These are phyloP conservation scores for Grus americana DNA, from an alignment of 2,113 vertebrate genomes.

Conservation along the genomic window DNA sequence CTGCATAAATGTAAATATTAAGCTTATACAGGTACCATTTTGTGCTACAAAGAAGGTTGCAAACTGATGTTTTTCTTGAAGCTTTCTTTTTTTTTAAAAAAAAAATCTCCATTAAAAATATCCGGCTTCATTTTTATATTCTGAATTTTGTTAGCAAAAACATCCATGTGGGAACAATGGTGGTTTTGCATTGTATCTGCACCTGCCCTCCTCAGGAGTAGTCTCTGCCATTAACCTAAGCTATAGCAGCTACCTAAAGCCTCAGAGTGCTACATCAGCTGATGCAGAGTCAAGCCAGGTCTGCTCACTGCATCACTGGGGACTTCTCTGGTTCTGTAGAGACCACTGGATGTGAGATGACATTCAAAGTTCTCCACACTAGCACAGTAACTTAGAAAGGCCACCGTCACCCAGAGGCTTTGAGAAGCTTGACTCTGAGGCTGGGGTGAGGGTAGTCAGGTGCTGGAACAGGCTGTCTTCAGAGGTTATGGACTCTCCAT, in stretches of 20 bases:
- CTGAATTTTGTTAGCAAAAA: neutral
- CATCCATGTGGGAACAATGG: accelerated
- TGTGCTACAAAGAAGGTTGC: neutral
- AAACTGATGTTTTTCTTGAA: neutral
- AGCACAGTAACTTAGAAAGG: neutral
- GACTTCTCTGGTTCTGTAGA: neutral
- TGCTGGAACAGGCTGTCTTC: neutral
- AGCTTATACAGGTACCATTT: neutral
- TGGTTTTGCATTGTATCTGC: neutral
- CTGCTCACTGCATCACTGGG: neutral
- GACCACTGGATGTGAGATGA: neutral
- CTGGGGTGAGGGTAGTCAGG: neutral
- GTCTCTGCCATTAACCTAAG: neutral
- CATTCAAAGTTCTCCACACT: neutral
- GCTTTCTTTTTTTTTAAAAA: neutral
- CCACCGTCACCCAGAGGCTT: neutral
- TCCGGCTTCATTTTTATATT: neutral
- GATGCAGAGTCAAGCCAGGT: neutral
- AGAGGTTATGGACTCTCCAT: neutral
- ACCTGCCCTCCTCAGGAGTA: neutral
- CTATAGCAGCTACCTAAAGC: neutral
- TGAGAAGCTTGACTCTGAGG: neutral
- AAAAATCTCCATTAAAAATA: neutral
- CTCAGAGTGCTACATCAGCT: neutral
- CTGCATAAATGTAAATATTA: neutral